phyloP scores from a whole-genome alignment of 2,888 invertebrate species.

The Patella pellucida region DNA sequence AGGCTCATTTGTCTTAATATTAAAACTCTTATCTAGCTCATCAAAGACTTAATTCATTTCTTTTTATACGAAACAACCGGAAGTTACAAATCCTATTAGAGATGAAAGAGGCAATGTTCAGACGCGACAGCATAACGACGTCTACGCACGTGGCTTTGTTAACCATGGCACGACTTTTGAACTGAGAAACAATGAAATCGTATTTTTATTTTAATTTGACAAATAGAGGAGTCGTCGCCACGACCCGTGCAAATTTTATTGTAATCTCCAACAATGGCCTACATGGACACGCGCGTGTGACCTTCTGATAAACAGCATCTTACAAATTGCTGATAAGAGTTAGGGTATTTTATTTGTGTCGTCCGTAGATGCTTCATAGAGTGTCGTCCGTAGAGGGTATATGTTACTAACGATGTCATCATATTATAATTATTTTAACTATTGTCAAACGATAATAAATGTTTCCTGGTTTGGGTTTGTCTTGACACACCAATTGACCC shows the following conservation, averaged over 20 bases:
- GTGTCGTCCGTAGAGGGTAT: no score
- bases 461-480: no score
- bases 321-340: no score
- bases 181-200: neutral
- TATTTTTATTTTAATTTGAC: neutral
- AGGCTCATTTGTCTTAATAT: no score
- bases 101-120: neutral
- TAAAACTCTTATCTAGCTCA: neutral
- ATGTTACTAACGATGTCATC: no score
- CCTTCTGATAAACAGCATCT: neutral
- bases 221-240: neutral
- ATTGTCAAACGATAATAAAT: no score
- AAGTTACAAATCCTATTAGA: neutral
- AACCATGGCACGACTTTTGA: neutral
- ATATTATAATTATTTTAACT: no score
- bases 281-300: neutral
- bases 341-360: no score
- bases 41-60: slow-evolving; percentile 5
- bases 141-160: neutral
- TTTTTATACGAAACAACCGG: neutral
- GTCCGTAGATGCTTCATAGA: no score
- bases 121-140: neutral
- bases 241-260: no score
- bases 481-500: no score
- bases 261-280: neutral